Conservation (phyloP, 64 coral and sea anemone genomes). For the Porites lutea region DNA sequence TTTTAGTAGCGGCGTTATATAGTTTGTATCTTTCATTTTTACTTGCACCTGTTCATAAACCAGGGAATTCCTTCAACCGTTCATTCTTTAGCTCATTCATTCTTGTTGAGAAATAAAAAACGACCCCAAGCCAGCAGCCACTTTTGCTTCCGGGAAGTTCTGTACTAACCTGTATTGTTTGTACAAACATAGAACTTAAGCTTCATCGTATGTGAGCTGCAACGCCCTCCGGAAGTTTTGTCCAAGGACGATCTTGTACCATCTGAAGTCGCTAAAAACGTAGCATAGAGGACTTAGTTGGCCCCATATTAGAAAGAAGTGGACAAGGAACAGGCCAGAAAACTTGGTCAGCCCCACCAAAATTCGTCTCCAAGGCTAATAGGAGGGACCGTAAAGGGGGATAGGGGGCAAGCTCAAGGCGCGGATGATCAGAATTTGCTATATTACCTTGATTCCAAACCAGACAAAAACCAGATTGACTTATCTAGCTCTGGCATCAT, state of each 20-base stretch:
- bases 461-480: no score
- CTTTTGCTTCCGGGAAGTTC: background rate
- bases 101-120: background rate
- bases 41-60: background rate
- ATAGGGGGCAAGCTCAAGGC: no score
- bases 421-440: no score
- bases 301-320: background rate
- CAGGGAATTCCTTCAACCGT: background rate
- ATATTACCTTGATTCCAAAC: no score
- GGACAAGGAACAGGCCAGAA: background rate
- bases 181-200: constrained; percentile 73
- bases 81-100: background rate
- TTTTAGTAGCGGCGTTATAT: no score
- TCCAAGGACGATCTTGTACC: constrained; percentile 6
- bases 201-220: constrained; percentile 62
- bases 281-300: background rate
- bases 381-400: no score
- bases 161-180: constrained; percentile 25
- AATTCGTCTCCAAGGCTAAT: no score
- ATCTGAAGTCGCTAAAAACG: constrained; percentile 68
- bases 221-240: constrained; percentile 49
- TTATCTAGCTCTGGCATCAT: no score
- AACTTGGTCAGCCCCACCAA: no score
- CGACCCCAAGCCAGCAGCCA: no score
- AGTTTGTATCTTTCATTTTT: background rate